Percentiles rank a stretch among this genome's conserved stretches.
Conservation (phyloP, 2,888 invertebrate species). For the Labia minor region DNA sequence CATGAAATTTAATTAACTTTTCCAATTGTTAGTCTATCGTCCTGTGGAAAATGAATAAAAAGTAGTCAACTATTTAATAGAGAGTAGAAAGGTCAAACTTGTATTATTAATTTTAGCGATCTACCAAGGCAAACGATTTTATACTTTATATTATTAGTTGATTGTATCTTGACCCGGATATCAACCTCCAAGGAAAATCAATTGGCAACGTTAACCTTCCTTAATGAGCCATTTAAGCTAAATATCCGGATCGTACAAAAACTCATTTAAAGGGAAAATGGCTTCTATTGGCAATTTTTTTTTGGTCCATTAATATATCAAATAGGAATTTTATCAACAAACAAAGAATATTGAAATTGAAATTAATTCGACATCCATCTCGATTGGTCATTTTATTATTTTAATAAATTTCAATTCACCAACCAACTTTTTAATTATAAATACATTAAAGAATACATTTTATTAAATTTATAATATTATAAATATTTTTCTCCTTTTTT, state of each 20-base stretch:
- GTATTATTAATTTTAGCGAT: neutral
- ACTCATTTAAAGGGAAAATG: constrained; percentile 5
- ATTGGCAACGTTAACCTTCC: constrained; percentile 1
- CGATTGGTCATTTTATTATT: too few species aligned
- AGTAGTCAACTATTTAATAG: neutral
- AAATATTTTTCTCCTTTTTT: too few species aligned
- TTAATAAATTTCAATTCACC: too few species aligned
- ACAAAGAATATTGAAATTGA: too few species aligned
- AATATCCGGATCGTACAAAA: neutral
- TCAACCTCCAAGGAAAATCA: constrained; percentile 7
- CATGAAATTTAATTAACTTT: constrained; percentile 2
- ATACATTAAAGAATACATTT: too few species aligned
- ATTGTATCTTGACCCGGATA: constrained; percentile 8
- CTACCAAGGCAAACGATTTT: neutral
- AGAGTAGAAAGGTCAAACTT: neutral
- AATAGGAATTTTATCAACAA: neutral
- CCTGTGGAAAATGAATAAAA: neutral
- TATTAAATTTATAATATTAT: too few species aligned
- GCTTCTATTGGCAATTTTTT: constrained; percentile 13
- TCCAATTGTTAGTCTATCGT: neutral
- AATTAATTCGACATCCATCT: too few species aligned
- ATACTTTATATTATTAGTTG: neutral
- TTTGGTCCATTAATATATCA: neutral
- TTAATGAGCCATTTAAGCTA: neutral
- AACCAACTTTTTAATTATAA: too few species aligned